Base-by-base conservation (phyloP, 2,797 vertebrate genomes). In the Gadopsis marmoratus region DNA sequence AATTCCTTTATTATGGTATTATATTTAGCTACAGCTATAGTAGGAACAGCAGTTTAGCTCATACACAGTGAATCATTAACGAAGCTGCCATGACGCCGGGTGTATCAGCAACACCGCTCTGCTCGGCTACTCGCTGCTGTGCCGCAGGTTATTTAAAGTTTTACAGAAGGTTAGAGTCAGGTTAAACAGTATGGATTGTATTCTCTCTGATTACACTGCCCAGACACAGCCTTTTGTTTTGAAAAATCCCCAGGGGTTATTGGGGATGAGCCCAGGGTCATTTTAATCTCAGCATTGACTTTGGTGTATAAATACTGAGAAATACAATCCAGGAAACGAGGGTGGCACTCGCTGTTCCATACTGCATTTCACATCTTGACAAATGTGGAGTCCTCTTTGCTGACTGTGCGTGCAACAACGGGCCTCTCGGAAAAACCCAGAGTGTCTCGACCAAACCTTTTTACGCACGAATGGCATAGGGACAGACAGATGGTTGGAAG, bases 201-300 rank as follows among this genome's bases (percentile, higher is more conserved):
- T 74, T 81, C 13, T 0, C 26, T 67, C 33, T 74, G 56, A 69
- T 80, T 74, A 62, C 39, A 29, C 56, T 60, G 19, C 67, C 10
- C 53, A 61, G 35, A 59, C 53, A 35, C 2, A 54, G 56, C 26
- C 55, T 48, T 19, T 82, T 54, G 29, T 67, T 81, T 62, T 45
- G 43, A 29, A 54, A 75, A 56, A 83, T 75, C 48, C 45, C 47
- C 16, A 23, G 26, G 59, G 68, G 54, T 59, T 59, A 68, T 10
- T 10, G 33, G 41, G 37, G 65, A 72, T 68, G 71, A 82, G 65
- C 55, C 8, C 64, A 17, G 81, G 79, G 86, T 86, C 75, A 78
- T 74, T 90, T 86, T 74, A 71, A 87, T 90, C 70, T 71, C 59
- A 26, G 48, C 13, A 1, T 14, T 76, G 88, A 90, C 84, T 84